A percentile compares a stretch with the other conserved stretches of the same genome.
These are phyloP conservation scores for Tangara arthus DNA, from an alignment of 2,797 vertebrate genomes.

Conservation along the genomic window DNA sequence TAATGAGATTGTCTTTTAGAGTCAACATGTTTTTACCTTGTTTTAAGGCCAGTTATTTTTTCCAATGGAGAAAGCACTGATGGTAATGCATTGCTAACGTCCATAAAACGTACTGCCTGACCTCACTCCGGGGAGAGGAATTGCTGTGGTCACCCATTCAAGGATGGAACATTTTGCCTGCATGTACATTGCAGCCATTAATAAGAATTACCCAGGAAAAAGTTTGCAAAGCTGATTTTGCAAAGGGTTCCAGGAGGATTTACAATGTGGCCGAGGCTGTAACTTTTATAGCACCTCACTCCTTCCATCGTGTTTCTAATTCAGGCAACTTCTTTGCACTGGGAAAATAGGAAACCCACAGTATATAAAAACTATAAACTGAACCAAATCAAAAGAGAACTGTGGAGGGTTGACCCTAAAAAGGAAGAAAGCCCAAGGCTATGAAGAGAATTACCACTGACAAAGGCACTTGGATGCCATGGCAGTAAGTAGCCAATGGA, in stretches of 20 bases:
- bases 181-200: not conserved
- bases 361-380: not conserved
- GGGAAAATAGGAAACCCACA: not conserved
- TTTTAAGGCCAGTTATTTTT: conserved; percentile 20
- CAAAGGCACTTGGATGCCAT: not conserved
- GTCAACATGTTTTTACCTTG: not conserved
- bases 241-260: not conserved
- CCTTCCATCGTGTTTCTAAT: not conserved
- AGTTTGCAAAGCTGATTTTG: not conserved
- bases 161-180: not conserved
- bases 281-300: not conserved
- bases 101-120: not conserved
- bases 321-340: not conserved
- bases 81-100: not conserved
- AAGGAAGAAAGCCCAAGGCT: not conserved
- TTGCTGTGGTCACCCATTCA: not conserved
- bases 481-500: not conserved
- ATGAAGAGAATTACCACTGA: not conserved
- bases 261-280: not conserved
- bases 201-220: conserved; percentile 12
- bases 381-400: not conserved
- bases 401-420: not conserved
- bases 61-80: not conserved
- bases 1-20: conserved; percentile 47
- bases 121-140: not conserved